phyloP scores from a whole-genome alignment of 2,113 vertebrate species.

The Enhydra lutris region DNA sequence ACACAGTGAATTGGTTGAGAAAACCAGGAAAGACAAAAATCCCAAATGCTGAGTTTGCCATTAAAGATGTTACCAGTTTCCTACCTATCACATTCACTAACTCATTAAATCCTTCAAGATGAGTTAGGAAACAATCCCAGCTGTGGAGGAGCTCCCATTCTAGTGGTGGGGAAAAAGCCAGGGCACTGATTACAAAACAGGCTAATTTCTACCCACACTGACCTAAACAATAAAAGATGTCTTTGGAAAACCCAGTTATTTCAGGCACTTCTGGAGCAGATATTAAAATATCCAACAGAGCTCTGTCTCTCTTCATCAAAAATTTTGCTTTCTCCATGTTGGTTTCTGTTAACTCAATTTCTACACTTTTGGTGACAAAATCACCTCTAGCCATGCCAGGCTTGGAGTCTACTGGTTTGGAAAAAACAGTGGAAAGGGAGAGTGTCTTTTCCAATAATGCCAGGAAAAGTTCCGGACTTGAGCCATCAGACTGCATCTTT shows the following conservation, averaged over 20 bases:
- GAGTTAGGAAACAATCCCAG: not conserved
- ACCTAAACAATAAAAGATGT: not conserved
- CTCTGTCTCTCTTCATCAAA: not conserved
- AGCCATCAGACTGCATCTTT: not conserved
- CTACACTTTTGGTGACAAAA: not conserved
- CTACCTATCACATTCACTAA: not conserved
- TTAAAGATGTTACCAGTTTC: not conserved
- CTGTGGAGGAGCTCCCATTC: not conserved
- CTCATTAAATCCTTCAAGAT: not conserved
- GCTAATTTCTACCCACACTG: not conserved
- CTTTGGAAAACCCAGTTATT: not conserved
- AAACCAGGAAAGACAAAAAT: not conserved
- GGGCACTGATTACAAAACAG: not conserved
- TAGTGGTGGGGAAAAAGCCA: not conserved
- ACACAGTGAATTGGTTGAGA: not conserved
- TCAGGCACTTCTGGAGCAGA: not conserved
- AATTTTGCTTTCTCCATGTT: not conserved
- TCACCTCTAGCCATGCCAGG: not conserved
- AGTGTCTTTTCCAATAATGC: not conserved
- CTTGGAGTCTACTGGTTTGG: not conserved
- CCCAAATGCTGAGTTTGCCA: not conserved
- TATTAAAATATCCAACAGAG: not conserved
- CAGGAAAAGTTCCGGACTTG: not conserved
- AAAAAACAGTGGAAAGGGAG: not conserved
- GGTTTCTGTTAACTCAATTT: not conserved